phyloP scores from a whole-genome alignment of 2,797 vertebrate species.

The Spheniscus humboldti region DNA sequence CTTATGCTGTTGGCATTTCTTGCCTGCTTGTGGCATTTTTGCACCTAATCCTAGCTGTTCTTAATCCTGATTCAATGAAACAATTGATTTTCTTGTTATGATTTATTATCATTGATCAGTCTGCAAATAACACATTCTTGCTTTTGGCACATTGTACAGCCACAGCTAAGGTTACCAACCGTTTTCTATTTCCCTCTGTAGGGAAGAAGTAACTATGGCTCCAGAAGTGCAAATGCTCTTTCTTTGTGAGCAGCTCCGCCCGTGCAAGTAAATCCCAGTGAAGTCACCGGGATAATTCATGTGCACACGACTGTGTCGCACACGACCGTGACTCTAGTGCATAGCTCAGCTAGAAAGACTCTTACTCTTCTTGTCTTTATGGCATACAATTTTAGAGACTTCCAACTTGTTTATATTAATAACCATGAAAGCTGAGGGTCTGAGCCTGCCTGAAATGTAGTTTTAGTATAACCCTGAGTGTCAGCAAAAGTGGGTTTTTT shows the following conservation, averaged over 20 bases:
- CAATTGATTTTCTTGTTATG: conserved; percentile 21
- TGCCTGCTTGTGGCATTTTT: neutral
- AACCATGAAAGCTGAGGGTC: neutral
- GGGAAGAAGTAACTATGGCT: neutral
- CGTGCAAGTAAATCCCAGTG: neutral
- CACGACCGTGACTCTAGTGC: neutral
- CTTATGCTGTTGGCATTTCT: neutral
- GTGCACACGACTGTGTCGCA: rapidly evolving
- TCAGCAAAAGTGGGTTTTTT: neutral
- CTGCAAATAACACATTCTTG: neutral
- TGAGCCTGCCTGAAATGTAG: neutral
- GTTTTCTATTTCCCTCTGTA: neutral
- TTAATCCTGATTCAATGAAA: conserved; percentile 23
- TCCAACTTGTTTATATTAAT: neutral
- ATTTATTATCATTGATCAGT: conserved; percentile 44
- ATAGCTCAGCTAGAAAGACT: neutral
- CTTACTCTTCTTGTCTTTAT: neutral
- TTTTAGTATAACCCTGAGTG: neutral
- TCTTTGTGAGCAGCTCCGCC: neutral
- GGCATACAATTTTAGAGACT: neutral
- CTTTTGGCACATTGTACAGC: neutral
- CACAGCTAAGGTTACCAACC: neutral
- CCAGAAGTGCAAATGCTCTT: neutral
- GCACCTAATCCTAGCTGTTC: neutral
- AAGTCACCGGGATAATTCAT: neutral